A percentile compares a stretch with the other conserved stretches of the same genome.
Conservation (phyloP, 2,888 invertebrate species). For the Octonoba sinensis region DNA sequence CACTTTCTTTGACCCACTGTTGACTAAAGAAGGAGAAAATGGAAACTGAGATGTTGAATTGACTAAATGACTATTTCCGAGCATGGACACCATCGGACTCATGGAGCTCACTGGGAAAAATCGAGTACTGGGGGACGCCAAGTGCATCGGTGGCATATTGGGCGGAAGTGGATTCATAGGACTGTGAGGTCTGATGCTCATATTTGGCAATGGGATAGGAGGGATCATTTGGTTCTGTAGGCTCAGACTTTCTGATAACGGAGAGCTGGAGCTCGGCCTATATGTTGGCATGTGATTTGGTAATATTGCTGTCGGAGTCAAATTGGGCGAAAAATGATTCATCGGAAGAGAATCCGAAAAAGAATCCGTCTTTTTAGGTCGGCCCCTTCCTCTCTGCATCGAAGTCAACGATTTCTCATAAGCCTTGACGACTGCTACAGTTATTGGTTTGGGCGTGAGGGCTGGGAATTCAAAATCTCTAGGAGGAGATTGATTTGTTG, state of each 20-base stretch:
- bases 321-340: slow-evolving; percentile 22
- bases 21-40: slow-evolving; percentile 17
- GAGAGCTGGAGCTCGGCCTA: slow-evolving; percentile 25
- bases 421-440: slow-evolving; percentile 66
- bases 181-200: slow-evolving; percentile 40
- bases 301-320: slow-evolving; percentile 5
- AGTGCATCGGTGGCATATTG: slow-evolving; percentile 19
- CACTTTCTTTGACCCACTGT: slow-evolving; percentile 24
- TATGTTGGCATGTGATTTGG: slow-evolving; percentile 37
- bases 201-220: slow-evolving; percentile 45
- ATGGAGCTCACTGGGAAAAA: slow-evolving; percentile 34
- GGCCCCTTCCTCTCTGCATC: slow-evolving; percentile 47
- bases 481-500: slow-evolving; percentile 70
- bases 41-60: slow-evolving; percentile 45
- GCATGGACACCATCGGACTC: slow-evolving; percentile 35
- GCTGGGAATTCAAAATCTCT: slow-evolving; percentile 83
- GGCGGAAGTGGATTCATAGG: slow-evolving; percentile 28
- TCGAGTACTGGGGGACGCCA: slow-evolving; percentile 36
- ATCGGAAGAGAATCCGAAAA: slow-evolving; percentile 36
- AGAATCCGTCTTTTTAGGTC: slow-evolving; percentile 46
- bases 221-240: slow-evolving; percentile 54
- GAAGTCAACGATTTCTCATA: slow-evolving; percentile 65
- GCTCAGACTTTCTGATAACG: slow-evolving; percentile 37
- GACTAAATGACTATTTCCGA: slow-evolving; percentile 48
- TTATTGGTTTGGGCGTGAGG: slow-evolving; percentile 83